These are phyloP conservation scores for Eristalinus aeneus DNA, from an alignment of 2,888 invertebrate genomes.

Conservation along the genomic window DNA sequence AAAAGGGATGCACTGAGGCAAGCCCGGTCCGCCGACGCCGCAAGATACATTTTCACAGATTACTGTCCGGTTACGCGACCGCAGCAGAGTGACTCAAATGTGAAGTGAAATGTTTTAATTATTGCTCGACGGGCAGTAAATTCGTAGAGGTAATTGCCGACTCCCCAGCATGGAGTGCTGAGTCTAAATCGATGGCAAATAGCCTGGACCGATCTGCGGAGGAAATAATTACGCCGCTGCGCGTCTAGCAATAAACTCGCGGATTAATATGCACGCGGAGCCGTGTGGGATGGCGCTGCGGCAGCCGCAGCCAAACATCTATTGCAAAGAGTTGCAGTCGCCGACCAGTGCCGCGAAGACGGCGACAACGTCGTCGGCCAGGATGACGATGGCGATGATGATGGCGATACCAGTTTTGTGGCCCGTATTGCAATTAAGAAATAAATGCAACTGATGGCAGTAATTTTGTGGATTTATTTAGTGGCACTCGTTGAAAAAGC, in stretches of 20 bases:
- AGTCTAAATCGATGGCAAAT: conserved; percentile 60
- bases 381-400: conserved; percentile 1
- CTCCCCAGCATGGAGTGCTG: conserved; percentile 33
- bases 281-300: conserved; percentile 32
- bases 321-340: conserved; percentile 26
- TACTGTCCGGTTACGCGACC: not conserved
- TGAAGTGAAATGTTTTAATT: conserved; percentile 70
- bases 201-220: conserved; percentile 20
- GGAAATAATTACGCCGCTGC: conserved; percentile 57
- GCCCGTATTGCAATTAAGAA: conserved; percentile 57
- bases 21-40: not conserved
- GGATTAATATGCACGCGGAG: conserved; percentile 64
- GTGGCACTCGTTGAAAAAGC: conserved; percentile 37
- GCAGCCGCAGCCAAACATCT: conserved; percentile 12
- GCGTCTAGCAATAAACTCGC: conserved; percentile 58
- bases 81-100: conserved; percentile 38
- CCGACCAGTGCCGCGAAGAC: no score
- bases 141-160: conserved; percentile 55
- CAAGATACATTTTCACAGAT: conserved; percentile 25
- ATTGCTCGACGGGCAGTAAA: conserved; percentile 67
- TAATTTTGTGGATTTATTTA: conserved; percentile 69
- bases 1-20: conserved; percentile 43
- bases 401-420: conserved; percentile 6
- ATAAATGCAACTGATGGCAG: conserved; percentile 65
- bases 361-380: not conserved